Conservation (phyloP, 2,113 vertebrate species). For the Macquaria australasica region DNA sequence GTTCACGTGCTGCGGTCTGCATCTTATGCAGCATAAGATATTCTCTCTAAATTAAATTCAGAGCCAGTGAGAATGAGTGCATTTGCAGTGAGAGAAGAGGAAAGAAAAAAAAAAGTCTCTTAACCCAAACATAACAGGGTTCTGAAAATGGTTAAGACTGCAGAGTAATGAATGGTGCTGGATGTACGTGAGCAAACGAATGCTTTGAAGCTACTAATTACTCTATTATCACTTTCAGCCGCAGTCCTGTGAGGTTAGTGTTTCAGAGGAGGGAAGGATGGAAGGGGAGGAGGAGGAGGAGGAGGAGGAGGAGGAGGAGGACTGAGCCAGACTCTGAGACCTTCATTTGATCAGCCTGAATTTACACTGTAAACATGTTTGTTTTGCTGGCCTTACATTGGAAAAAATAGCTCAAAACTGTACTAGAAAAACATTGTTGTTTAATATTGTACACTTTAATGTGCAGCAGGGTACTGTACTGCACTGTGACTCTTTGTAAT, state of each 20-base stretch:
- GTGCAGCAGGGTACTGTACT: neutral
- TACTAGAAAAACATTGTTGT: slow-evolving; percentile 39
- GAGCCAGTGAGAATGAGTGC: slow-evolving; percentile 39
- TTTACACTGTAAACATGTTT: slow-evolving; percentile 54
- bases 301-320: slow-evolving; percentile 28
- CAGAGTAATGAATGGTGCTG: slow-evolving; percentile 42
- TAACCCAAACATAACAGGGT: slow-evolving; percentile 6
- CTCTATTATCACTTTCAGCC: slow-evolving; percentile 57
- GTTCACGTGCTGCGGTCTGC: slow-evolving; percentile 25
- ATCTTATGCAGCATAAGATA: slow-evolving; percentile 34
- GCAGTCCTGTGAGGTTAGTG: slow-evolving; percentile 57
- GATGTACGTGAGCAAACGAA: slow-evolving; percentile 43
- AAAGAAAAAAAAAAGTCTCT: neutral
- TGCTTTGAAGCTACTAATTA: slow-evolving; percentile 73
- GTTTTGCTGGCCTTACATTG: slow-evolving; percentile 35
- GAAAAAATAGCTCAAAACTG: neutral
- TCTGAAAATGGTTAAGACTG: slow-evolving; percentile 34
- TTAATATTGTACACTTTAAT: slow-evolving; percentile 22
- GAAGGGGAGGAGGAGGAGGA: slow-evolving; percentile 4
- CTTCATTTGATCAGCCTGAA: slow-evolving; percentile 51
- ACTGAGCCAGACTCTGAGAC: slow-evolving; percentile 37
- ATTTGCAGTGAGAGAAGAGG: slow-evolving; percentile 19
- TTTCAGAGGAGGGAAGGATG: slow-evolving; percentile 29
- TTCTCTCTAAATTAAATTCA: slow-evolving; percentile 53
- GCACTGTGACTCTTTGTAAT: slow-evolving; percentile 39